Percentiles rank a stretch among this genome's conserved stretches.
phyloP scores from a whole-genome alignment of 2,797 vertebrate species.

The Pangasius sanitwongsei region DNA sequence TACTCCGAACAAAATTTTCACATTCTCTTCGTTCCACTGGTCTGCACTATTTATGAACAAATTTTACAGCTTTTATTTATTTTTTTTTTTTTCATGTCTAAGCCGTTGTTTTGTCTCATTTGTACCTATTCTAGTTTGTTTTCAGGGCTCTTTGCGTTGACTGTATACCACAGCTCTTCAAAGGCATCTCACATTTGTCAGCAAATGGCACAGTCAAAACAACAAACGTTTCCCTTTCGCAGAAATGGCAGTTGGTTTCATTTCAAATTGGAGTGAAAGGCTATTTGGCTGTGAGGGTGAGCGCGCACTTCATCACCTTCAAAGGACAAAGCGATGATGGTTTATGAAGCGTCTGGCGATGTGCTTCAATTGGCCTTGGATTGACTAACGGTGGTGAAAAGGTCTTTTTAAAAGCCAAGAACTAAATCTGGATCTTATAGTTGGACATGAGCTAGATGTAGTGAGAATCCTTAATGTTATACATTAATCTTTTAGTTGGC shows the following conservation, averaged over 20 bases:
- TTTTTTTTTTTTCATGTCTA: slow-evolving; percentile 29
- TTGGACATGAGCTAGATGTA: slow-evolving; percentile 5
- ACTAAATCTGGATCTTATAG: neutral
- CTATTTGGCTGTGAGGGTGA: slow-evolving; percentile 36
- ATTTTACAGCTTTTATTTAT: neutral
- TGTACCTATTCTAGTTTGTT: neutral
- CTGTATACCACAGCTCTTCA: neutral
- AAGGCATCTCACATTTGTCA: slow-evolving; percentile 16
- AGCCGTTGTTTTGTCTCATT: neutral
- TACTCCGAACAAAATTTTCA: neutral
- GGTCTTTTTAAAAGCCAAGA: slow-evolving; percentile 14
- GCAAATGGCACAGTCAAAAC: slow-evolving; percentile 19
- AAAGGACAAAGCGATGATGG: slow-evolving; percentile 33
- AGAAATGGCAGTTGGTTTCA: slow-evolving; percentile 25
- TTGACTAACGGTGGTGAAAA: slow-evolving; percentile 17
- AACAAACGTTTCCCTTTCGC: slow-evolving; percentile 10
- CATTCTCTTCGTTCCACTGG: neutral
- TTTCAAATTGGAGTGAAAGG: slow-evolving; percentile 25
- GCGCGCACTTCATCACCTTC: slow-evolving; percentile 27
- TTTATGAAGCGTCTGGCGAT: slow-evolving; percentile 40
- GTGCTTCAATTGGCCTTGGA: slow-evolving; percentile 12
- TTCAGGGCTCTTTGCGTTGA: slow-evolving; percentile 26
- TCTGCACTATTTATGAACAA: neutral
- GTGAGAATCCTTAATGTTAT: neutral
- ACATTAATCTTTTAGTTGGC: slow-evolving; percentile 12